Evolutionary conservation across 2,113 vertebrate genomes (phyloP).

Genomic region (Pipa parva): DNA sequence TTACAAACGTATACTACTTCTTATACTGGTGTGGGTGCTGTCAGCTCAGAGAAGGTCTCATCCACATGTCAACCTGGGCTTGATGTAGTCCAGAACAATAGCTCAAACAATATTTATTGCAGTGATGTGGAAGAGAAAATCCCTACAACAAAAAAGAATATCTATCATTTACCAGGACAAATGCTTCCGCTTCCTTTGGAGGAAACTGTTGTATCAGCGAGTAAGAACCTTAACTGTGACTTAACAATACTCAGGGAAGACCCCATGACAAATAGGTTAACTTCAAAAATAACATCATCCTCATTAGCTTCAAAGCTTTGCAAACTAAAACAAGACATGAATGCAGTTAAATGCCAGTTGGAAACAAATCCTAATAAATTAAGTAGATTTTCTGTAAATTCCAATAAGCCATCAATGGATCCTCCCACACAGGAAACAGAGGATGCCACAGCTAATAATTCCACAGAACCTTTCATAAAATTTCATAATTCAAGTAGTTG

Average conservation of each 20-base stretch:
- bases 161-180: too few relatives aligned
- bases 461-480: neutral
- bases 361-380: conserved; percentile 21
- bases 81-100: conserved; percentile 36
- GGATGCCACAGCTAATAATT: neutral
- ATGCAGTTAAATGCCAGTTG: conserved; percentile 33
- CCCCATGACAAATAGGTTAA: conserved; percentile 26
- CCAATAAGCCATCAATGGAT: neutral
- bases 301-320: conserved; percentile 81
- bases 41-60: neutral
- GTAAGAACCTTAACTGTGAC: neutral
- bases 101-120: neutral
- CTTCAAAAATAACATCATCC: conserved; percentile 42
- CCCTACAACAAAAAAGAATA: conserved; percentile 26
- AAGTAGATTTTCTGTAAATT: neutral
- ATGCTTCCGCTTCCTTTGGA: neutral
- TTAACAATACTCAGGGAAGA: neutral
- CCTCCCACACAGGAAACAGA: neutral
- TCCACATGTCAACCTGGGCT: conserved; percentile 38
- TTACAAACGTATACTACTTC: neutral
- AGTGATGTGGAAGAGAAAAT: conserved; percentile 33
- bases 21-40: neutral
- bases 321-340: conserved; percentile 61
- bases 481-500: too few relatives aligned
- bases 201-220: neutral